phyloP scores from a whole-genome alignment of 1,140 invertebrate species.

The Sarcophaga bullata region DNA sequence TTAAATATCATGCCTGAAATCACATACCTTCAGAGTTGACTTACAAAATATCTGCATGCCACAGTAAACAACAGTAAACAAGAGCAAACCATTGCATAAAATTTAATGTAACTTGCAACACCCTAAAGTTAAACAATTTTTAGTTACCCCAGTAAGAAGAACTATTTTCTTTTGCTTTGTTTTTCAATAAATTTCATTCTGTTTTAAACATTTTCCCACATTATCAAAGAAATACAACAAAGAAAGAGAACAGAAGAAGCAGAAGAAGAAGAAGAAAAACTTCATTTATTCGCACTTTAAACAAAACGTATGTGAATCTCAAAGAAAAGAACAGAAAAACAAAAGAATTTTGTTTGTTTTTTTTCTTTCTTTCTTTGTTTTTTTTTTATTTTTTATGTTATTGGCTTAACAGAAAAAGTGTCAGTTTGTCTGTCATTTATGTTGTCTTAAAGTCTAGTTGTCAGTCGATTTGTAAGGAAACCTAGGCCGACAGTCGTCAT shows the following conservation, averaged over 20 bases:
- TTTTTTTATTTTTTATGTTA: neutral
- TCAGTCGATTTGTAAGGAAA: neutral
- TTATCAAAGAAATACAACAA: neutral
- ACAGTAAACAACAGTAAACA: too few relatives aligned
- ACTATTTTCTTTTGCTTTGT: neutral
- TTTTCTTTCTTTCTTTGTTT: neutral
- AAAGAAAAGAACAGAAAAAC: neutral
- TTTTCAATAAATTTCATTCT: too few relatives aligned
- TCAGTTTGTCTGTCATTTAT: neutral
- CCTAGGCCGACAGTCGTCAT: neutral
- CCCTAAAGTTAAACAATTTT: neutral
- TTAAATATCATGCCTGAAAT: too few relatives aligned
- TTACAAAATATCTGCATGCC: too few relatives aligned
- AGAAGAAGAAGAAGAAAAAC: neutral
- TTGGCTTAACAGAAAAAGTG: neutral
- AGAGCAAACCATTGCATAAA: too few relatives aligned
- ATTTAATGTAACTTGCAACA: neutral
- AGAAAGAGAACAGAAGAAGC: neutral
- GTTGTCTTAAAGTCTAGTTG: neutral
- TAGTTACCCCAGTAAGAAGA: neutral
- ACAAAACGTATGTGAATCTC: neutral
- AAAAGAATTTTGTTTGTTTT: too few relatives aligned
- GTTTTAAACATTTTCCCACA: neutral
- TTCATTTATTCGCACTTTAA: constrained; percentile 11
- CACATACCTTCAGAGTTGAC: too few relatives aligned